Evolutionary conservation across 2,888 invertebrate genomes (phyloP).

Genomic region (Thyatira batis): DNA sequence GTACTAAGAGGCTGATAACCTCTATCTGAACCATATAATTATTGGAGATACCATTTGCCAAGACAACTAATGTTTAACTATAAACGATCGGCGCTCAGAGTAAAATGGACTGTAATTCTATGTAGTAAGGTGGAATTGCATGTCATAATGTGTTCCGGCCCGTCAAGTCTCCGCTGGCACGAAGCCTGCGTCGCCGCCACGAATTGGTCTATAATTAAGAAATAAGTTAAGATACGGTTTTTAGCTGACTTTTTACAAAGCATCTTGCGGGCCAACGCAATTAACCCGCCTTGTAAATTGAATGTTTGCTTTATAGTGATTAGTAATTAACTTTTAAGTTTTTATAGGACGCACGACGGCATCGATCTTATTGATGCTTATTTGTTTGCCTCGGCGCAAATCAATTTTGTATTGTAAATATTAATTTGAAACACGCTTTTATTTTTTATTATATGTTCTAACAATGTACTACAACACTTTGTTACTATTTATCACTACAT

Average conservation of each 20-base stretch:
- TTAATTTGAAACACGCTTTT: slow-evolving; percentile 50
- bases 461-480: slow-evolving; percentile 2
- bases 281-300: slow-evolving; percentile 82
- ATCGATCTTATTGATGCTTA: slow-evolving; percentile 62
- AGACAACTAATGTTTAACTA: slow-evolving; percentile 55
- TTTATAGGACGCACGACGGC: slow-evolving; percentile 65
- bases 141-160: slow-evolving; percentile 23
- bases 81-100: slow-evolving; percentile 23
- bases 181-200: slow-evolving; percentile 71
- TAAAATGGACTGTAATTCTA: slow-evolving; percentile 40
- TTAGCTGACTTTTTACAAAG: slow-evolving; percentile 78
- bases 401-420: slow-evolving; percentile 59
- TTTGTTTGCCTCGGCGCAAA: slow-evolving; percentile 60
- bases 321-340: slow-evolving; percentile 77
- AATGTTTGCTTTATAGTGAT: slow-evolving; percentile 82
- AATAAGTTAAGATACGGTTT: slow-evolving; percentile 81
- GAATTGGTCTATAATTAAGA: slow-evolving; percentile 82
- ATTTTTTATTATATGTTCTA: slow-evolving; percentile 28
- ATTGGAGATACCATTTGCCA: slow-evolving; percentile 74
- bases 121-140: slow-evolving; percentile 36
- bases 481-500: background rate
- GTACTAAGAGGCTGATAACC: slow-evolving; percentile 78
- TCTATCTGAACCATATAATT: slow-evolving; percentile 76
- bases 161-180: slow-evolving; percentile 63
- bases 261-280: slow-evolving; percentile 73